phyloP scores from a whole-genome alignment of 2,888 invertebrate genomes.

The Anticlea derivata region DNA sequence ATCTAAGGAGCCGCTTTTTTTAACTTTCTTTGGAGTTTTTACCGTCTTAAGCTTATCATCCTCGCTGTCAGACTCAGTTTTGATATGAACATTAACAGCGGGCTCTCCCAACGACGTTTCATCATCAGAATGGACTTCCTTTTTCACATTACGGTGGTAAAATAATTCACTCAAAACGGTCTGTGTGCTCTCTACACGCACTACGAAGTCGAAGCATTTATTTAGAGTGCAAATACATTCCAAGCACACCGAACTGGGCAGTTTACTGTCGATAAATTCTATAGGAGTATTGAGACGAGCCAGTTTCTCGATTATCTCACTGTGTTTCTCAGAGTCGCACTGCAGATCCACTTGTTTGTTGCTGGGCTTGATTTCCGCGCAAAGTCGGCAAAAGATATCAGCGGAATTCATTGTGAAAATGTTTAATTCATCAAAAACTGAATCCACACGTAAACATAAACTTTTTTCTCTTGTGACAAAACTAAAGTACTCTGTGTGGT shows the following conservation, averaged over 20 bases:
- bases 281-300: constrained; percentile 48
- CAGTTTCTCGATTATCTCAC: constrained; percentile 52
- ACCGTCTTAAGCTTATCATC: constrained; percentile 3
- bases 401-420: constrained; percentile 45
- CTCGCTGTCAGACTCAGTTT: constrained; percentile 7
- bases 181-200: constrained; percentile 57
- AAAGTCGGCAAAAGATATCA: constrained; percentile 52
- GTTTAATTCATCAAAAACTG: not conserved
- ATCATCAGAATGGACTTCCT: constrained; percentile 42
- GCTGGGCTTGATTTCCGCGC: constrained; percentile 54
- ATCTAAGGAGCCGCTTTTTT: constrained; percentile 24
- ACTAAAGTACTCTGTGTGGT: no score
- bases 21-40: constrained; percentile 5
- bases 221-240: constrained; percentile 53
- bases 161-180: constrained; percentile 42
- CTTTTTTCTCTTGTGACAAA: no score
- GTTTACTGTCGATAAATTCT: constrained; percentile 44
- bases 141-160: constrained; percentile 46
- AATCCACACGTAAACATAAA: not conserved
- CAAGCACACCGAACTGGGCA: constrained; percentile 61
- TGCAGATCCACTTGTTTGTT: constrained; percentile 52
- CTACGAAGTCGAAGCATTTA: constrained; percentile 56
- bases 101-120: not conserved
- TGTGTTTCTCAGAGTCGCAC: constrained; percentile 40
- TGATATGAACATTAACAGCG: not conserved